Evolutionary conservation across 2,113 vertebrate genomes (phyloP), one percentile per base, ranked within the genome.

Genomic region (Blennius ocellaris): DNA sequence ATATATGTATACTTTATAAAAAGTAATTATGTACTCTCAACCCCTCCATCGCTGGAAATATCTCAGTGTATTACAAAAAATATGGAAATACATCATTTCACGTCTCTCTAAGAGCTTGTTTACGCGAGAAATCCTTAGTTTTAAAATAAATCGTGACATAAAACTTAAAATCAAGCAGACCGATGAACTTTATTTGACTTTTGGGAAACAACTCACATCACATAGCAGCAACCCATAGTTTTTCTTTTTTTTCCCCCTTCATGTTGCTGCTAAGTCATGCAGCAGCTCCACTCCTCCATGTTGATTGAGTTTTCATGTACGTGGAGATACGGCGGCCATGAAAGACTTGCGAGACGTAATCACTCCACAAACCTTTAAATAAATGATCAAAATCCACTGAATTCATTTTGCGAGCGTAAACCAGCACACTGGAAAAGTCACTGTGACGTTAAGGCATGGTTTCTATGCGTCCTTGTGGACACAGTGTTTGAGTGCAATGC

Each of bases 241-340:
- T n/a, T n/a, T n/a, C n/a, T n/a, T n/a, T n/a, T 52, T 14, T 43
- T 10, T 30, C 14, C 12, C 53, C 15, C 52, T 41, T 11, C 5
- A 51, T 39, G 3, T 54, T 11, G 47, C 2, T 40, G 7, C 30
- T 11, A 40, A 37, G 30, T 36, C 7, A 56, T 14, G 60, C 7
- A 55, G 44, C 14, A 17, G 16, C 6, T 47, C 57, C 41, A 12
- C 6, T 47, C 57, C 41, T 41, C 16, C 51, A 30, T 44, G 12
- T 36, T 64, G 57, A 78, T 66, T 17, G 52, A 47, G 21, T 47
- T 45, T 39, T 59, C 30, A 65, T 55, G 38, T 68, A n/a, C 11
- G 15, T 55, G 61, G 1, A 17, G 61, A 74, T 64, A 73, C 16
- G 16, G 39, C 8, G 30, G 8, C 14, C 7, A 12, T 60, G 11